phyloP scores from a whole-genome alignment of 1,140 invertebrate genomes.

The Harpegnathos saltator region DNA sequence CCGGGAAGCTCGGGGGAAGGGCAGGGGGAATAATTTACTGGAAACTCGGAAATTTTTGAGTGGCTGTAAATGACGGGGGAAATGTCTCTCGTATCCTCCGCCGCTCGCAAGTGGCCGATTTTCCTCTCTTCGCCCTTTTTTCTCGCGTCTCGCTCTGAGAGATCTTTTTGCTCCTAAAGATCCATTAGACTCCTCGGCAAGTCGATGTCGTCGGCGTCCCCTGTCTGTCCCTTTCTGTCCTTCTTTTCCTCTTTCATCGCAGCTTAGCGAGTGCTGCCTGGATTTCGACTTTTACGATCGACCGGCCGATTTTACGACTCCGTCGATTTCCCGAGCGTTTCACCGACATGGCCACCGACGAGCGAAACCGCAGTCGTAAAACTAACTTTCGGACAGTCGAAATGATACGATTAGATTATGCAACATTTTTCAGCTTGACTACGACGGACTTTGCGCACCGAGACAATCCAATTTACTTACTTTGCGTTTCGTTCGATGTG shows the following conservation, averaged over 20 bases:
- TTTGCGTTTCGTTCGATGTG: not conserved
- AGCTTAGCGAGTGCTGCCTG: constrained; percentile 12
- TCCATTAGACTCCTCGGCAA: constrained; percentile 58
- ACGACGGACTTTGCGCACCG: not conserved
- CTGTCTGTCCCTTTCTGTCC: not conserved
- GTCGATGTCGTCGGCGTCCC: constrained; percentile 28
- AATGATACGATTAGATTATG: constrained; percentile 17
- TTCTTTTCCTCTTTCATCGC: not conserved
- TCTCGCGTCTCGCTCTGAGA: not conserved
- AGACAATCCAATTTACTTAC: not conserved
- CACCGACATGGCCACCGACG: constrained; percentile 22
- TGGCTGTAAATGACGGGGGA: constrained; percentile 53
- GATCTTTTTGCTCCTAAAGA: constrained; percentile 41
- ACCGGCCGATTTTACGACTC: constrained; percentile 60
- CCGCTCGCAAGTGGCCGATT: constrained; percentile 32
- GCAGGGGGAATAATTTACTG: constrained; percentile 42
- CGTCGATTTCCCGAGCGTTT: constrained; percentile 60
- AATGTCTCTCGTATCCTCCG: constrained; percentile 32
- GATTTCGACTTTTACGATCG: constrained; percentile 65
- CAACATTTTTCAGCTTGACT: not conserved
- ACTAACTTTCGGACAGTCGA: constrained; percentile 10
- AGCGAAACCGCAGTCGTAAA: constrained; percentile 32
- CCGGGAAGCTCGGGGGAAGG: too few relatives aligned
- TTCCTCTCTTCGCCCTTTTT: constrained; percentile 27
- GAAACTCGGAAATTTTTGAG: constrained; percentile 55